Evolutionary conservation across 2,113 vertebrate genomes (phyloP), one percentile per base, ranked within the genome.

Genomic region (Thryonomys swinderianus): DNA sequence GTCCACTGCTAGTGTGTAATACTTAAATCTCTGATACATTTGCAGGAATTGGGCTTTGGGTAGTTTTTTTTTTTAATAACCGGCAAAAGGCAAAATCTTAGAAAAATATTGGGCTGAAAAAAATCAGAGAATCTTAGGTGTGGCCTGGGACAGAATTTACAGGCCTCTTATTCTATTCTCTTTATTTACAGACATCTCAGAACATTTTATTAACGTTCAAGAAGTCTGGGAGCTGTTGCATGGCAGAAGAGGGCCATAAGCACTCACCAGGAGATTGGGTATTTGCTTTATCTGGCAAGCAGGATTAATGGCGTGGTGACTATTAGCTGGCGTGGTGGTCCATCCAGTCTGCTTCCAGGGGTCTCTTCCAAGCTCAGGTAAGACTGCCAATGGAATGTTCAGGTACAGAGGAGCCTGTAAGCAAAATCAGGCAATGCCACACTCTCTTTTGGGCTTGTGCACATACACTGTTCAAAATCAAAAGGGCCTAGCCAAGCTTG

Each of bases 21-120:
- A 17, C 55, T 88, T n/a, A 34, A 61, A 25, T 95, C 25, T 85
- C 85, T 88, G 40, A 14, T 51, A 42, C 42, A 42, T 21, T 89
- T 85, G 69, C 9, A 59, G 40, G 45, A 94, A 84, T 17, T 76
- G 18, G 27, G 23, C 25, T 78, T 10, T 85, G 37, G 17, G 10
- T 76, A 1, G 64, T 25, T 23, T 4, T 1, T 13, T 85, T 71
- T 37, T 81, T n/a, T 17, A 32, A 88, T 80, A 74, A 45, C 20
- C 17, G 40, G 79, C 66, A 91, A 78, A 55, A 94, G 40, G 69
- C 11, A 95, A 66, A 90, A 48, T 71, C 87, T 83, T 59, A 80
- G 62, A 69, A 94, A 91, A 83, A 32, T 23, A 12, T 57, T 37
- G 64, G 76, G 45, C 21, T 93, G 78, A 81, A 93, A 84, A 95